Evolutionary conservation across 2,888 invertebrate species (phyloP).

Genomic region (Eulithis prunata): DNA sequence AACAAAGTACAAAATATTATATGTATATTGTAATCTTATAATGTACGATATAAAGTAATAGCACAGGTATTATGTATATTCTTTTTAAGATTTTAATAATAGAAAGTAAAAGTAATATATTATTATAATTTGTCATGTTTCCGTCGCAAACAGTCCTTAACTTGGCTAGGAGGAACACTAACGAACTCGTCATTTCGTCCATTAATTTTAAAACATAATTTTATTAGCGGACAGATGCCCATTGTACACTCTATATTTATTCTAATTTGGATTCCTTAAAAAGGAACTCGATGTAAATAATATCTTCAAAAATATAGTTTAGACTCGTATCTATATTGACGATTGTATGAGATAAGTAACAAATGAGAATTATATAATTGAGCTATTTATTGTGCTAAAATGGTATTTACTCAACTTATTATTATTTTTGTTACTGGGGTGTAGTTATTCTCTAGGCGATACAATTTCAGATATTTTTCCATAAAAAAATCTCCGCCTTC

Average conservation of each 20-base stretch:
- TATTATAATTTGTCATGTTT: slow-evolving; percentile 79
- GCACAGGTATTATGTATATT: slow-evolving; percentile 79
- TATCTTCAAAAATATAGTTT: slow-evolving; percentile 72
- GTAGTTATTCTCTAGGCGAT: slow-evolving; percentile 59
- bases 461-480: slow-evolving; percentile 23
- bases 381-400: slow-evolving; percentile 70
- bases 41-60: slow-evolving; percentile 79
- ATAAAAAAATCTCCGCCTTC: slow-evolving; percentile 28
- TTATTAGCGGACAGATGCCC: slow-evolving; percentile 78
- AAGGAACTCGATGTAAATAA: slow-evolving; percentile 78
- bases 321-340: slow-evolving; percentile 65
- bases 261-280: slow-evolving; percentile 73
- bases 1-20: slow-evolving; percentile 84
- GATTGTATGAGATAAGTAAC: slow-evolving; percentile 63
- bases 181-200: slow-evolving; percentile 84
- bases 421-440: slow-evolving; percentile 58
- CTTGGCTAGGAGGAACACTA: slow-evolving; percentile 81
- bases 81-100: slow-evolving; percentile 75
- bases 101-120: slow-evolving; percentile 55
- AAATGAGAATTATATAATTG: slow-evolving; percentile 71
- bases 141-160: slow-evolving; percentile 82
- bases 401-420: slow-evolving; percentile 57
- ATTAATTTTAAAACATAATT: slow-evolving; percentile 82
- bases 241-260: slow-evolving; percentile 73
- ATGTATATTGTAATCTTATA: slow-evolving; percentile 82